phyloP scores from a whole-genome alignment of 2,888 invertebrate genomes.

The Druceiella hillmani region DNA sequence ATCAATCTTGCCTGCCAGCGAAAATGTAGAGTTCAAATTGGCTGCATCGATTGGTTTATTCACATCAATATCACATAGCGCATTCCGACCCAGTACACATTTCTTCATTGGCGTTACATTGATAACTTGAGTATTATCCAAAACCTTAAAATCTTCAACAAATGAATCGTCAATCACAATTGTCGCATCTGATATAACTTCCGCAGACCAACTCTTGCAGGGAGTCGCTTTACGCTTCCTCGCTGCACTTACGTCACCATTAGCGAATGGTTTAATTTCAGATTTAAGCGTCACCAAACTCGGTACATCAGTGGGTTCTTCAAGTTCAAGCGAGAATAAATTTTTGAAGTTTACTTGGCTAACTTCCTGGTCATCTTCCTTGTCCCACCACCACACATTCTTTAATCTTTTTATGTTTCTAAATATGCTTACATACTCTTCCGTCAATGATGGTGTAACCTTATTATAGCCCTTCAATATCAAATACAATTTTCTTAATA shows the following conservation, averaged over 20 bases:
- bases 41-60: slow-evolving; percentile 35
- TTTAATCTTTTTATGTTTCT: slow-evolving; percentile 54
- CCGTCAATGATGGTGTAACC: slow-evolving; percentile 49
- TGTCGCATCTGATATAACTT: slow-evolving; percentile 31
- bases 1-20: slow-evolving; percentile 38
- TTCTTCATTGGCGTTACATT: slow-evolving; percentile 27
- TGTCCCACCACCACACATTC: slow-evolving; percentile 57
- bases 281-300: too few species aligned
- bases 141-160: slow-evolving; percentile 27
- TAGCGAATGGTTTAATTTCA: too few species aligned
- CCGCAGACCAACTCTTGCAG: slow-evolving; percentile 32
- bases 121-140: slow-evolving; percentile 31
- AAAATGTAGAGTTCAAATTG: slow-evolving; percentile 45
- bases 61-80: slow-evolving; percentile 35
- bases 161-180: slow-evolving; percentile 44
- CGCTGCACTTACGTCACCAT: too few species aligned
- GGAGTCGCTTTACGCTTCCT: slow-evolving; percentile 42
- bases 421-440: slow-evolving; percentile 54
- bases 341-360: slow-evolving; percentile 35
- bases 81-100: neutral
- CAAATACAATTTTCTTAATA: slow-evolving; percentile 53
- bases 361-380: slow-evolving; percentile 28
- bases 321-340: slow-evolving; percentile 34
- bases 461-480: slow-evolving; percentile 55
- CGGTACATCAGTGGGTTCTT: slow-evolving; percentile 32